Percentiles rank a stretch among this genome's conserved stretches.
phyloP scores from a whole-genome alignment of 1,140 invertebrate species.

The Zaprionus ornatus region DNA sequence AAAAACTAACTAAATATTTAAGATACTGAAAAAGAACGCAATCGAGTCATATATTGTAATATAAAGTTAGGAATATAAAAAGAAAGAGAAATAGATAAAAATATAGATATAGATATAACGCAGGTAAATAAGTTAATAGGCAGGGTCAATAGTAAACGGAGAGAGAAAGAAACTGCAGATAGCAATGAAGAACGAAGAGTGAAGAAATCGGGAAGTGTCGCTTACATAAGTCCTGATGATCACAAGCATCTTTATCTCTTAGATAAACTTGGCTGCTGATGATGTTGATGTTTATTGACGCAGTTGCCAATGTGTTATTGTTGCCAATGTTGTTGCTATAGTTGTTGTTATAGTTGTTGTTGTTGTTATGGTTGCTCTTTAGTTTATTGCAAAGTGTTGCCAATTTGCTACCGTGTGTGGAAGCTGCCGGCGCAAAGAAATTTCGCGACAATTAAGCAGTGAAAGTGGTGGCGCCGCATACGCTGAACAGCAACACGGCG shows the following conservation, averaged over 20 bases:
- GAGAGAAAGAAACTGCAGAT: no score
- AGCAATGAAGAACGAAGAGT: neutral
- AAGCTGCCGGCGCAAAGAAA: slow-evolving; percentile 51
- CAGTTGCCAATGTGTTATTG: neutral
- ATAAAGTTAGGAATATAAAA: no score
- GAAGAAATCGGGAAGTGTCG: neutral
- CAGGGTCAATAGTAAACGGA: no score
- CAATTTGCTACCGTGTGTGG: slow-evolving; percentile 10
- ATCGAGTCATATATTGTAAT: no score
- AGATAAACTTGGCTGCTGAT: neutral
- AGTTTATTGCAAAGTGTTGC: slow-evolving; percentile 9
- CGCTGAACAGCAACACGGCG: neutral
- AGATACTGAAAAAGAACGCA: no score
- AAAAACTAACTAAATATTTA: no score
- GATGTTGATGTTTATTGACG: neutral
- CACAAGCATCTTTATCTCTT: neutral
- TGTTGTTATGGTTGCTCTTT: neutral
- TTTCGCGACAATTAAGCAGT: slow-evolving; percentile 75
- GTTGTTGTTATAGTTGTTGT: neutral
- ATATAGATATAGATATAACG: no score
- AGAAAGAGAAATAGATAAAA: no score
- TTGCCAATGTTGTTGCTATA: neutral
- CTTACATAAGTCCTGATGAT: neutral
- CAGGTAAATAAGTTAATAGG: no score
- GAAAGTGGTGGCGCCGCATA: slow-evolving; percentile 53